phyloP scores from a whole-genome alignment of 2,797 vertebrate genomes.

The Characodon lateralis region DNA sequence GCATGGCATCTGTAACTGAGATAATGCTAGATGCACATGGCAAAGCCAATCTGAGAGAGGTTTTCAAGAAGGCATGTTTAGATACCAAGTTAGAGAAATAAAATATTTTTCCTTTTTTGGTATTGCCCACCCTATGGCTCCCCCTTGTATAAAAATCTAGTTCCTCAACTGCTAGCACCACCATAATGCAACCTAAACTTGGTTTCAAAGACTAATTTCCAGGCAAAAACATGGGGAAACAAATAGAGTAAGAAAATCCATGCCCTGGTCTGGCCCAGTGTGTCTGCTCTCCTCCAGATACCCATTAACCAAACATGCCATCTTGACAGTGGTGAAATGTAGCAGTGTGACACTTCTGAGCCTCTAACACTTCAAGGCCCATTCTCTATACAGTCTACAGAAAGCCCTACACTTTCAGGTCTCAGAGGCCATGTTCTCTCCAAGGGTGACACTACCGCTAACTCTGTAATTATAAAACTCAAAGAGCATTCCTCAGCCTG shows the following conservation, averaged over 20 bases:
- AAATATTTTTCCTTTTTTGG: background rate
- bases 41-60: background rate
- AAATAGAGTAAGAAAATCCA: slow-evolving; percentile 31
- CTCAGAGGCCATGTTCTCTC: slow-evolving; percentile 59
- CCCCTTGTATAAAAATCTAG: background rate
- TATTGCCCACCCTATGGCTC: background rate
- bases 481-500: slow-evolving; percentile 76
- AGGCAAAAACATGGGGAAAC: background rate
- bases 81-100: background rate
- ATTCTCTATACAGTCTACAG: slow-evolving; percentile 4
- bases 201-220: background rate
- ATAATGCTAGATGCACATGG: background rate
- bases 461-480: slow-evolving; percentile 78
- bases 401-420: slow-evolving; percentile 33
- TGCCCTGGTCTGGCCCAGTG: slow-evolving; percentile 13
- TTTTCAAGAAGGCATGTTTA: background rate
- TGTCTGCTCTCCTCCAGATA: slow-evolving; percentile 12
- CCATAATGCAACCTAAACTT: background rate
- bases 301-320: slow-evolving; percentile 26
- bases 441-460: slow-evolving; percentile 68
- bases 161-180: background rate
- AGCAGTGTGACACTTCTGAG: slow-evolving; percentile 21
- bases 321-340: slow-evolving; percentile 22
- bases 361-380: slow-evolving; percentile 14
- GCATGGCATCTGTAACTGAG: background rate